A percentile compares a stretch with the other conserved stretches of the same genome.
Conservation (phyloP, 2,113 vertebrate species). For the Ifrita kowaldi region DNA sequence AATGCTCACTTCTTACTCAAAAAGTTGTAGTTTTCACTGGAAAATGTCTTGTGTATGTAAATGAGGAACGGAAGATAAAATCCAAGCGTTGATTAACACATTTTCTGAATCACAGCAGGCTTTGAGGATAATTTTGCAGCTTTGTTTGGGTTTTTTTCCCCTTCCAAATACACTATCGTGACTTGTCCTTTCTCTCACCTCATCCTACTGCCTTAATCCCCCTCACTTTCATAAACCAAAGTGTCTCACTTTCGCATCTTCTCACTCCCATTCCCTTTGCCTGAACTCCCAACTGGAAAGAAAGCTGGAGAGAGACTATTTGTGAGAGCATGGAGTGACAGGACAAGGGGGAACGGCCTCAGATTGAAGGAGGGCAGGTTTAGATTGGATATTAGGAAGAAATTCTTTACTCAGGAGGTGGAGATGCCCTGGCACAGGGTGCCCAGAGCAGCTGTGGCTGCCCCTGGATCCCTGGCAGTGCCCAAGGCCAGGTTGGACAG, state of each 20-base stretch:
- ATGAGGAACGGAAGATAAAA: not conserved
- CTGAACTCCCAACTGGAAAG: not conserved
- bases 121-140: not conserved
- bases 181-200: not conserved
- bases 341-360: not conserved
- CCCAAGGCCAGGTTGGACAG: not conserved
- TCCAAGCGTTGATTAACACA: not conserved
- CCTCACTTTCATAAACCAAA: not conserved
- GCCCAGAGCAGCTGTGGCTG: not conserved
- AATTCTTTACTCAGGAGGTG: not conserved
- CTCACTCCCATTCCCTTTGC: not conserved
- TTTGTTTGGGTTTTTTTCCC: accelerated
- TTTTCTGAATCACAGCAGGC: not conserved
- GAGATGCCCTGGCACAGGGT: not conserved
- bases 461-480: not conserved
- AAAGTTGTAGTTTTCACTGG: not conserved
- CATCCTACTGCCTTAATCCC: not conserved
- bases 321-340: not conserved
- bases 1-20: not conserved
- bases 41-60: not conserved
- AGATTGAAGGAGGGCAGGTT: not conserved
- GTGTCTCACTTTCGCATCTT: accelerated
- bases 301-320: not conserved
- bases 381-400: not conserved
- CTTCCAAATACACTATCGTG: not conserved